Conservation (phyloP, 2,113 vertebrate genomes). For the Coturnix japonica region DNA sequence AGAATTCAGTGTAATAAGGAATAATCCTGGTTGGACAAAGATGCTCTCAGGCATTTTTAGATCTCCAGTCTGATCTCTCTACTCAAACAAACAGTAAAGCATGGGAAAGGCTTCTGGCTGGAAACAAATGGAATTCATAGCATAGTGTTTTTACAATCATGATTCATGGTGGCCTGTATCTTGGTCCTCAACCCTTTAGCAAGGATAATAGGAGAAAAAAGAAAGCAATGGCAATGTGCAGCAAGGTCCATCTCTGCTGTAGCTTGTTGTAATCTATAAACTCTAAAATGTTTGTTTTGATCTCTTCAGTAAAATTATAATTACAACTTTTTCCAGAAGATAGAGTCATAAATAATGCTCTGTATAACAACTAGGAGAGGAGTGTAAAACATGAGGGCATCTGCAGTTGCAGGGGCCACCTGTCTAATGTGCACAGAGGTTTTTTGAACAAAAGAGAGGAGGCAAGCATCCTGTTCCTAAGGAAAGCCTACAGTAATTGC, state of each 20-base stretch:
- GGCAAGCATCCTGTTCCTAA: background rate
- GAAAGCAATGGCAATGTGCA: background rate
- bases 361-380: background rate
- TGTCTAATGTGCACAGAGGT: background rate
- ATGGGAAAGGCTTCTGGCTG: conserved; percentile 10
- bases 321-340: background rate
- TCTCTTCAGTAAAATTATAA: background rate
- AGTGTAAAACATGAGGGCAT: background rate
- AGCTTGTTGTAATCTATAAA: background rate
- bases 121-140: conserved; percentile 19
- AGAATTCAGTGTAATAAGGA: background rate
- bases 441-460: background rate
- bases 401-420: background rate
- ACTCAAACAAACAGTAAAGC: background rate
- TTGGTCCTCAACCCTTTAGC: conserved; percentile 5
- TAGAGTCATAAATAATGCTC: background rate
- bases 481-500: background rate
- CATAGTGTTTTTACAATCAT: background rate
- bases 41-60: background rate
- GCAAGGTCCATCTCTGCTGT: background rate
- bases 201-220: background rate
- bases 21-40: conserved; percentile 13
- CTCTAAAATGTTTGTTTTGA: background rate
- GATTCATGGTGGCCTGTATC: background rate
- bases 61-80: conserved; percentile 21